phyloP scores from a whole-genome alignment of 2,797 vertebrate species.

The Bothrops alternatus region DNA sequence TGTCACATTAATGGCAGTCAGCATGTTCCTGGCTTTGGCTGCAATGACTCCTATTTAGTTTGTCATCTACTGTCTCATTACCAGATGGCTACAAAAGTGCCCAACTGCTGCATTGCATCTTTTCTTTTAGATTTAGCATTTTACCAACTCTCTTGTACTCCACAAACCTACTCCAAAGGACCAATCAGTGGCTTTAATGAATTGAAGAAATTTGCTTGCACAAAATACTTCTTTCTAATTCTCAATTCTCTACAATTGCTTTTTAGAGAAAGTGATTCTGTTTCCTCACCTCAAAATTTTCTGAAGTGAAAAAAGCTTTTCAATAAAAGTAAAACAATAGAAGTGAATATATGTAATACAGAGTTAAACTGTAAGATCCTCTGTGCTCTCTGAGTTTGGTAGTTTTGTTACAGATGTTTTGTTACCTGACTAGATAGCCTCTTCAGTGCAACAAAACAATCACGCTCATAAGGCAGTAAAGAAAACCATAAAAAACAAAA shows the following conservation, averaged over 20 bases:
- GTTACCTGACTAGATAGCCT: neutral
- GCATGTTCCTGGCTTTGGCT: neutral
- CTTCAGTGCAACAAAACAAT: neutral
- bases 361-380: neutral
- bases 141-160: neutral
- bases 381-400: neutral
- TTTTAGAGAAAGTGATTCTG: neutral
- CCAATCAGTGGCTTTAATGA: neutral
- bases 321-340: neutral
- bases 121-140: neutral
- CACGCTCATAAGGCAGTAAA: neutral
- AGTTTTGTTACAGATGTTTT: neutral
- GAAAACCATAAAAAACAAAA: neutral
- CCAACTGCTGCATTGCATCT: neutral
- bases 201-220: neutral
- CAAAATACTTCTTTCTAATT: neutral
- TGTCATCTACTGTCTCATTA: constrained; percentile 10
- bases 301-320: neutral
- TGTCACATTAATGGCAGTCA: constrained; percentile 18
- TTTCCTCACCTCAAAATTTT: neutral
- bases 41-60: constrained; percentile 17
- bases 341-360: neutral
- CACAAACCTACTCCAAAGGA: neutral
- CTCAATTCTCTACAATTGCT: neutral
- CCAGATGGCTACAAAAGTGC: constrained; percentile 13